Percentiles rank a stretch among this genome's conserved stretches.
These are phyloP conservation scores for Hoplodrina ambigua DNA, from an alignment of 2,888 invertebrate genomes.

Conservation along the genomic window DNA sequence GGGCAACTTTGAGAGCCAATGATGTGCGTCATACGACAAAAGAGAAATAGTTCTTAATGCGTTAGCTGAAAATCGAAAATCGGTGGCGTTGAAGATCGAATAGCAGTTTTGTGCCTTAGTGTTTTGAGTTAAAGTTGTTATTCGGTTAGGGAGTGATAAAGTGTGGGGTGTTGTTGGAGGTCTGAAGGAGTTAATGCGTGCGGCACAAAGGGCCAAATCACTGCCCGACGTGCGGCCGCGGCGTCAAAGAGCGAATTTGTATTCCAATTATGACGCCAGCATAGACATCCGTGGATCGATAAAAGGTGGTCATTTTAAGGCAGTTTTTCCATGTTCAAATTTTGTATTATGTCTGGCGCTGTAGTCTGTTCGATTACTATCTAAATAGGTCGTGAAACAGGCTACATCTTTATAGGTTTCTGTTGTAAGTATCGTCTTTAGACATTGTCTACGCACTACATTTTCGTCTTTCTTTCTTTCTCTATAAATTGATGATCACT, in stretches of 20 bases:
- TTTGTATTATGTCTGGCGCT: not conserved
- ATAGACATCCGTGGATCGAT: conserved; percentile 71
- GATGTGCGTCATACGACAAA: conserved; percentile 66
- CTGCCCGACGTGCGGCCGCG: conserved; percentile 83
- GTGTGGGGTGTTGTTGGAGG: conserved; percentile 80
- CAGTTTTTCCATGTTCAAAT: conserved; percentile 44
- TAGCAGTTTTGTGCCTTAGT: conserved; percentile 52
- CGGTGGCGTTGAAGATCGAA: conserved; percentile 65
- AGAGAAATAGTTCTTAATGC: conserved; percentile 83
- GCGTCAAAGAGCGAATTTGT: conserved; percentile 89
- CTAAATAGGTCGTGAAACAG: too few relatives aligned
- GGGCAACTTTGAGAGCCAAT: conserved; percentile 42
- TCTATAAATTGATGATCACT: too few relatives aligned
- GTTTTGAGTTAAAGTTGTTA: conserved; percentile 69
- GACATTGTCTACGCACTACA: too few relatives aligned
- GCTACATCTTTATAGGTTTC: too few relatives aligned
- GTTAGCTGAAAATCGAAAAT: conserved; percentile 81
- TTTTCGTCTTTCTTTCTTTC: too few relatives aligned
- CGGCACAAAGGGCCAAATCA: conserved; percentile 90
- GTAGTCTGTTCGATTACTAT: not conserved
- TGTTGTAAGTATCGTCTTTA: too few relatives aligned
- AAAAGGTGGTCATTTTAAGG: conserved; percentile 59
- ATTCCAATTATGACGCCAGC: conserved; percentile 88
- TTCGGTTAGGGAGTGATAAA: conserved; percentile 64
- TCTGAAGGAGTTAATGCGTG: conserved; percentile 90